Percentiles rank a stretch among this genome's conserved stretches.
phyloP scores from a whole-genome alignment of 37 sponge, comb jelly and placozoan genomes.

The Aphrocallistes beatrix region DNA sequence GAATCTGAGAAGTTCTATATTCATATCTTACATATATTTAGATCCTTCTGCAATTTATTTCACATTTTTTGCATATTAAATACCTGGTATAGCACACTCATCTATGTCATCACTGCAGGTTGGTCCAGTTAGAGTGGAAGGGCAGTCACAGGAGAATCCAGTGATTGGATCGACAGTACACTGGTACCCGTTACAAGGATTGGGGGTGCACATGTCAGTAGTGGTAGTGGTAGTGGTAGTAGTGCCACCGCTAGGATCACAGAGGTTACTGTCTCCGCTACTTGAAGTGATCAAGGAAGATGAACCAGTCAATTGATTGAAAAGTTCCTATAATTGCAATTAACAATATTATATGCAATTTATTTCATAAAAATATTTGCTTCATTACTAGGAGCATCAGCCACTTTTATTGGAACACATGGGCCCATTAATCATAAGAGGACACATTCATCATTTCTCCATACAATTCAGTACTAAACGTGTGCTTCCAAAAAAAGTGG shows the following conservation, averaged over 20 bases:
- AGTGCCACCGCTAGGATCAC: neutral
- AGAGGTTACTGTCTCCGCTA: neutral
- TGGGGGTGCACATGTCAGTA: neutral
- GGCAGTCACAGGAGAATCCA: slow-evolving; percentile 22
- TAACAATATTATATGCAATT: too few species aligned
- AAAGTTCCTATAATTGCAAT: neutral
- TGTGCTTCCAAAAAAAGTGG: too few species aligned
- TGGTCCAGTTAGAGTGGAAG: neutral
- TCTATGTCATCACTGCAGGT: neutral
- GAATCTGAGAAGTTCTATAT: too few species aligned
- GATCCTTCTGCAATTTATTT: neutral
- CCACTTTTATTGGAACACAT: too few species aligned
- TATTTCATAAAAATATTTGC: too few species aligned
- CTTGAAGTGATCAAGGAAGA: neutral
- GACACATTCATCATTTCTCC: too few species aligned
- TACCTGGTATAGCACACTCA: slow-evolving; percentile 18
- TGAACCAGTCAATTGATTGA: neutral
- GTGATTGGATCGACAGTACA: neutral
- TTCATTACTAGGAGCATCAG: too few species aligned
- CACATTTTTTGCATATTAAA: neutral
- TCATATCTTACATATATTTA: too few species aligned
- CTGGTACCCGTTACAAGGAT: slow-evolving; percentile 10
- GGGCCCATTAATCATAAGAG: too few species aligned
- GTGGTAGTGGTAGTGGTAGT: neutral
- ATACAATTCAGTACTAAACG: too few species aligned